Evolutionary conservation across 2,888 invertebrate species (phyloP).

Genomic region (Polyommatus iphigenia): DNA sequence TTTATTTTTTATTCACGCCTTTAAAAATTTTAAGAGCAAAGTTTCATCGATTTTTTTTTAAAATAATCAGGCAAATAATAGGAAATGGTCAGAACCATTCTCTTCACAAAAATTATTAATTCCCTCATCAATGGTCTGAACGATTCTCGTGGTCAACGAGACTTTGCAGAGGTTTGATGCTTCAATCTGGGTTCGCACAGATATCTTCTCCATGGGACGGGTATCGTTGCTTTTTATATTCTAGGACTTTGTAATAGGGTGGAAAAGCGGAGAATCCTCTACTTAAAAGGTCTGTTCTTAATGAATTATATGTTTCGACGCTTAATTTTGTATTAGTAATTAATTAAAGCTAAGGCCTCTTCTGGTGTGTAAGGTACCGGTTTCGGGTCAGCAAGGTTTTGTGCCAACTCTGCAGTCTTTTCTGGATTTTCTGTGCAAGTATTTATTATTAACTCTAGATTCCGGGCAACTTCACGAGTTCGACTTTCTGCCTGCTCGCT

Average conservation of each 20-base stretch:
- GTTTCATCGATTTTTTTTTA: too few species aligned
- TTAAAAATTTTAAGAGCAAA: too few species aligned
- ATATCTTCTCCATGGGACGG: not conserved
- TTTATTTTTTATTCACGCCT: too few species aligned
- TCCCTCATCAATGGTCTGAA: not conserved
- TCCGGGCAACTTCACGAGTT: not conserved
- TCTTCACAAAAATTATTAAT: not conserved
- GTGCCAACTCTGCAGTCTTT: not conserved
- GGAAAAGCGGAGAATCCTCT: not conserved
- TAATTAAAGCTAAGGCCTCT: not conserved
- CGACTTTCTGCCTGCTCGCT: not conserved
- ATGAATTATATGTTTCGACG: not conserved
- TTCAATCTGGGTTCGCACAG: not conserved
- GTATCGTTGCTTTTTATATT: not conserved
- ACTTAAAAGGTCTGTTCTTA: not conserved
- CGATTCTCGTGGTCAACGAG: not conserved
- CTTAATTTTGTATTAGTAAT: not conserved
- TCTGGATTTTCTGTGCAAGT: not conserved
- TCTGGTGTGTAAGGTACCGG: not conserved
- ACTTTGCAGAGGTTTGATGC: not conserved
- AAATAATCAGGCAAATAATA: too few species aligned
- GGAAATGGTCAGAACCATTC: not conserved
- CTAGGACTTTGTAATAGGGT: not conserved
- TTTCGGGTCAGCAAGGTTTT: not conserved
- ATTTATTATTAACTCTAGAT: not conserved